Evolutionary conservation across 2,888 invertebrate genomes (phyloP), one percentile per base, ranked within the genome.

Genomic region (Cheilosia impressa): DNA sequence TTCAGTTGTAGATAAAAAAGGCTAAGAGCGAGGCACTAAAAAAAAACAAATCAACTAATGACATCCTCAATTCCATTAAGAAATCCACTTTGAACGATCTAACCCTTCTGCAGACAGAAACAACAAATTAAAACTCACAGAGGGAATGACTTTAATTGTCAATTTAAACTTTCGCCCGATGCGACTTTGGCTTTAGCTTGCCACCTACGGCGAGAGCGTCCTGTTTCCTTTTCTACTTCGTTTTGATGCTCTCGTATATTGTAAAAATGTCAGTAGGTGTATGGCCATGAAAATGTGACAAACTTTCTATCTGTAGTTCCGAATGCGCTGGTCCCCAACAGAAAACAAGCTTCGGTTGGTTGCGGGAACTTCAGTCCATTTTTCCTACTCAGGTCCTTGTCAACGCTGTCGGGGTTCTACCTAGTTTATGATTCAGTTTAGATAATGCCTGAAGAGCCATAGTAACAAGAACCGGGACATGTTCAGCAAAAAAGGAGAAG

Each of bases 401-500:
- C 84, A 85, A 47, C 84, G 55, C 84, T 76, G 73, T 69, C 66
- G 66, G 75, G 76, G 62, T 85, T 71, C 71, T 76, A 72, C 71
- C 71, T 81, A 72, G 84, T 85, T 80, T 85, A 85, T 76, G 84
- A 85, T 85, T 85, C 80, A 85, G 80, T 80, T 85, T 76, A 80
- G 75, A 80, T 80, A 76, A 80, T 76, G 84, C 76, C 71, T 76
- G 71, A 62, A 76, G 84, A 73, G 62, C 47, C 47, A 53, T 38
- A 66, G 69, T 27, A 75, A 76, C 66, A 82, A 79, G 58, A 53
- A 62, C 24, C 13, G 69, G 79, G 52, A 57, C 41, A 78, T 78
- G 52, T 62, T 50, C 24, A 34, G 1, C 10, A 55, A 19, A 19
- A 62, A 31, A 27, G 60, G 58, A 68, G n/a, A 50, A 15, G 38